Evolutionary conservation across 2,888 invertebrate species (phyloP).

Genomic region (Clanis bilineata): DNA sequence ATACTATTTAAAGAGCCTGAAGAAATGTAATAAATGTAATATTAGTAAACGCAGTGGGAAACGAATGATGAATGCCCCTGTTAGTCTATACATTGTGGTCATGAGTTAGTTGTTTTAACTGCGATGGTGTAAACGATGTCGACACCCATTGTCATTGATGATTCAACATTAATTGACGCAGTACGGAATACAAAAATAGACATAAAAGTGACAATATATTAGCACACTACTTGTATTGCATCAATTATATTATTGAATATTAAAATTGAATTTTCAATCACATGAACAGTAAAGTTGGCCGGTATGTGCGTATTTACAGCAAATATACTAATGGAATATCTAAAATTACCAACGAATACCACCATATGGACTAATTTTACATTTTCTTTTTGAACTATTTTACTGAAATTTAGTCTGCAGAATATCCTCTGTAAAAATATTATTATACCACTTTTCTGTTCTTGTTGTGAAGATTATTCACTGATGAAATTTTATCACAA

Average conservation of each 20-base stretch:
- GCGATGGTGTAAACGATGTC: constrained; percentile 43
- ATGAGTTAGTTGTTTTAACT: constrained; percentile 59
- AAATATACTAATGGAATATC: background rate
- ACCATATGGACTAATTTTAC: background rate
- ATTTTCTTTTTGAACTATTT: background rate
- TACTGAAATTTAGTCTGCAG: constrained; percentile 17
- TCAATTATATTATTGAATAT: constrained; percentile 42
- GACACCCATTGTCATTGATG: constrained; percentile 54
- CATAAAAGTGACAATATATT: background rate
- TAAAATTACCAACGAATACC: background rate
- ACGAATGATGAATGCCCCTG: constrained; percentile 63
- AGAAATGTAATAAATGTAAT: constrained; percentile 66
- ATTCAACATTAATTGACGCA: constrained; percentile 60
- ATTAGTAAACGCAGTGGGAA: constrained; percentile 65
- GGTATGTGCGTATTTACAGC: constrained; percentile 23
- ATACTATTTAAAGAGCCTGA: constrained; percentile 44
- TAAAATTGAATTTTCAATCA: constrained; percentile 32
- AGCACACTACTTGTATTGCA: constrained; percentile 35
- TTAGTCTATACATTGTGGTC: constrained; percentile 60
- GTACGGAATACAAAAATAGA: constrained; percentile 36
- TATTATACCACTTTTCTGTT: constrained; percentile 60
- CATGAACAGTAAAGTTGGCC: constrained; percentile 63
- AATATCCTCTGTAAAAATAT: constrained; percentile 33
- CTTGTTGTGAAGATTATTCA: constrained; percentile 51
- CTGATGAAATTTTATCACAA: constrained; percentile 34